Base-by-base conservation (phyloP, 2,113 vertebrate genomes). In the Apus apus region DNA sequence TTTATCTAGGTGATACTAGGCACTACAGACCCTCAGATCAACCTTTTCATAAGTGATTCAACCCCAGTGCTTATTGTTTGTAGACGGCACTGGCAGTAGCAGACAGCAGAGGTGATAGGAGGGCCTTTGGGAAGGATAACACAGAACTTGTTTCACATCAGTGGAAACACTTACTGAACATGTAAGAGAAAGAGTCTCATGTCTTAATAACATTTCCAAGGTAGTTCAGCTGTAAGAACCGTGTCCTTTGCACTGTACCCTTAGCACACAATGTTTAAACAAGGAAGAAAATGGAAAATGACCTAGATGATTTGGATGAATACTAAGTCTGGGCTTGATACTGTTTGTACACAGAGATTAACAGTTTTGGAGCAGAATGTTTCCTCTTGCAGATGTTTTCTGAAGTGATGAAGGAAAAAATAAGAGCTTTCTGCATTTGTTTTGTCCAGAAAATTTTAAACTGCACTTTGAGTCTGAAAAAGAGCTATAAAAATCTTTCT, bases 201-300 rank as follows among this genome's bases (percentile, higher is more conserved):
- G 15, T 91, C 80, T 77, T 93, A 92, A 81, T 45, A 89, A 77
- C 5, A 23, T n/a, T 51, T 73, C 48, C 82, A 20, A 77, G 38
- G 20, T 15, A 54, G 27, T 70, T 96, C 56, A 23, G 46, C 45
- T 61, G 57, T 73, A 85, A 64, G 4, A 36, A 58, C 29, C 30
- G 13, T 80, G 60, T 65, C 66, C 83, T 95, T 94, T 29, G 10
- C 36, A 10, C 15, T 67, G 30, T 36, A 78, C 61, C 20, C 43
- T 93, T 96, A 85, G 61, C 65, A 87, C 18, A 34, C 8, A 30
- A 17, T 64, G 61, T 96, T 95, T 95, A 89, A 90, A 92, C 14
- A 76, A 77, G 51, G 91, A 91, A 90, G 50, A 97, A 96, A 57
- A 11, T 29, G 15, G 65, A 54, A 92, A 91, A 72, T 1, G 7